A percentile compares a stretch with the other conserved stretches of the same genome.
Evolutionary conservation across 2,797 vertebrate species (phyloP).

Genomic region (Manis pentadactyla): DNA sequence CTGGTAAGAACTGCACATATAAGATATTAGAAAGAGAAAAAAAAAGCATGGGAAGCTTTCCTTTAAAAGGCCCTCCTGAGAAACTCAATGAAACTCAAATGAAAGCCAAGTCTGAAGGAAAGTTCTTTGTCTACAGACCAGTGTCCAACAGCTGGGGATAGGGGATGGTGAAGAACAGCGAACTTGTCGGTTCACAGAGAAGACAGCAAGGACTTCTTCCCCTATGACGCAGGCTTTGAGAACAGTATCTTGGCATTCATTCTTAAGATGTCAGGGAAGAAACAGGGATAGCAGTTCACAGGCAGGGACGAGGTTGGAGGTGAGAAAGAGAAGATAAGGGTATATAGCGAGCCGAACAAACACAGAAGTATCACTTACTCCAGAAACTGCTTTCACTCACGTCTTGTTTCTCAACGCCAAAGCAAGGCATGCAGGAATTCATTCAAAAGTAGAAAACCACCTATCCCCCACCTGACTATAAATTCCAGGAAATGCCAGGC

Average conservation of each 20-base stretch:
- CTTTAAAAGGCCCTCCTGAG: constrained; percentile 43
- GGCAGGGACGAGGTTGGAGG: not conserved
- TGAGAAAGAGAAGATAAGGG: not conserved
- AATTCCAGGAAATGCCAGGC: constrained; percentile 75
- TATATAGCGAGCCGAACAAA: not conserved
- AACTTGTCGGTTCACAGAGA: constrained; percentile 16
- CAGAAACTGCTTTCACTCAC: constrained; percentile 20
- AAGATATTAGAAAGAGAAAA: constrained; percentile 9
- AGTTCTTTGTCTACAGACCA: constrained; percentile 25
- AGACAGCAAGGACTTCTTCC: constrained; percentile 22
- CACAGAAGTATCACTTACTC: constrained; percentile 9
- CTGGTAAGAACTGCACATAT: constrained; percentile 21
- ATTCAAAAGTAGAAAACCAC: constrained; percentile 63
- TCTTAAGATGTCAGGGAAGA: constrained; percentile 45
- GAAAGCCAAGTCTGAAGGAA: constrained; percentile 37
- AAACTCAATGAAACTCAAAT: constrained; percentile 34
- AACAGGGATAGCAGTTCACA: not conserved
- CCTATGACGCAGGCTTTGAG: not conserved
- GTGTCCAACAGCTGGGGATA: not conserved
- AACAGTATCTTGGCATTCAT: not conserved
- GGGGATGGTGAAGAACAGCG: not conserved
- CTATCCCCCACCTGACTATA: constrained; percentile 62
- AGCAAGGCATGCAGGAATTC: constrained; percentile 59
- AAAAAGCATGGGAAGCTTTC: not conserved
- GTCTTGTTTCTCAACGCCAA: constrained; percentile 57